Conservation (phyloP, 2,797 vertebrate species). For the Mormyrops attenuatus region DNA sequence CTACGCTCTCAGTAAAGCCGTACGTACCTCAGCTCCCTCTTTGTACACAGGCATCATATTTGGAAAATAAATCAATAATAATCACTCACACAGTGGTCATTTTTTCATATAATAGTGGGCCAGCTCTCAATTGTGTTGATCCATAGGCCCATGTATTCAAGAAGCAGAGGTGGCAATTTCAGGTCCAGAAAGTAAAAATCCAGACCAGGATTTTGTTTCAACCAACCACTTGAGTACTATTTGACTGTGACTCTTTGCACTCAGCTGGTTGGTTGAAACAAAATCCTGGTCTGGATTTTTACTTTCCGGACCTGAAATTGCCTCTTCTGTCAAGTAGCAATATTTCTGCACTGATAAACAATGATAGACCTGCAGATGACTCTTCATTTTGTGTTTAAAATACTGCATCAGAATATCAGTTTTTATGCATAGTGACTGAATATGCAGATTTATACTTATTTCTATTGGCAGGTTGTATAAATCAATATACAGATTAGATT, state of each 20-base stretch:
- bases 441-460: background rate
- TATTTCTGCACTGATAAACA: background rate
- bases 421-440: background rate
- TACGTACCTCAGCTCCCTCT: conserved; percentile 54
- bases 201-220: too few species aligned
- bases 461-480: background rate
- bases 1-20: conserved; percentile 76
- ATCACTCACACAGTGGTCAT: background rate
- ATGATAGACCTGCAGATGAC: background rate
- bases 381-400: background rate
- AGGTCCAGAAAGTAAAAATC: too few species aligned
- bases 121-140: background rate
- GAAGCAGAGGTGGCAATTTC: background rate
- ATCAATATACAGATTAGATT: background rate
- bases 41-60: background rate
- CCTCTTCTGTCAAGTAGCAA: background rate
- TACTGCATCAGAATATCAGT: background rate
- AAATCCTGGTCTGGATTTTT: too few species aligned
- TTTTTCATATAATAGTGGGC: background rate
- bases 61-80: background rate
- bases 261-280: too few species aligned
- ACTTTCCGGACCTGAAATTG: too few species aligned
- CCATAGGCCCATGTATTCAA: background rate
- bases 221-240: too few species aligned
- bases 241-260: too few species aligned